Percentiles rank a stretch among this genome's conserved stretches.
Evolutionary conservation across 2,113 vertebrate genomes (phyloP).

Genomic region (Dasyprocta punctata): DNA sequence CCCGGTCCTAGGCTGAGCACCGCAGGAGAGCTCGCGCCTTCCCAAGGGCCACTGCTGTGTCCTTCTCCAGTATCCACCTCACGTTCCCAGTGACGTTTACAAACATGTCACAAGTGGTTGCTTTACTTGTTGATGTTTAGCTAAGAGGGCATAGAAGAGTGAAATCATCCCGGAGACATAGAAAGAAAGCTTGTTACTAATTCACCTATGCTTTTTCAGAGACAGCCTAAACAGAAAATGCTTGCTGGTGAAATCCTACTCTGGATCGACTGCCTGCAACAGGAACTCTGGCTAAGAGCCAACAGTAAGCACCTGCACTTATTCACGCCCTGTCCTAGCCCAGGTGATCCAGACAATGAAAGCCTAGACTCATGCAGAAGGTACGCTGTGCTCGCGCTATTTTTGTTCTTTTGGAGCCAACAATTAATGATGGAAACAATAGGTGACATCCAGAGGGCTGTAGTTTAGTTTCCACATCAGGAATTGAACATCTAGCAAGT

Average conservation of each 20-base stretch:
- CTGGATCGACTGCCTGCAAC: background rate
- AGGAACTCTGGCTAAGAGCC: conserved; percentile 3
- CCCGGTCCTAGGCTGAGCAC: background rate
- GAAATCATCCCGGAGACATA: background rate
- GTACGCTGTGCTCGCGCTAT: background rate
- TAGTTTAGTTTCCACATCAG: background rate
- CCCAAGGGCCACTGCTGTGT: background rate
- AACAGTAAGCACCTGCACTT: conserved; percentile 54
- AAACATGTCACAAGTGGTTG: background rate
- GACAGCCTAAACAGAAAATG: background rate
- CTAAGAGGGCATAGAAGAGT: background rate
- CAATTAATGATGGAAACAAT: conserved; percentile 63
- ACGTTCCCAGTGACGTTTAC: background rate
- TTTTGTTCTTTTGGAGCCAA: conserved; percentile 64
- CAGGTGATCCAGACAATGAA: background rate
- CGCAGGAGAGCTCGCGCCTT: background rate
- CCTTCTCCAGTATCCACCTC: background rate
- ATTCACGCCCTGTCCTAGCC: background rate
- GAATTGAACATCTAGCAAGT: conserved; percentile 11
- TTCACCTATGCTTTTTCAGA: background rate
- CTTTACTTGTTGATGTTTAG: background rate
- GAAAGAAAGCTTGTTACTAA: background rate
- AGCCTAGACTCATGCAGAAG: background rate
- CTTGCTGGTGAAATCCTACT: background rate
- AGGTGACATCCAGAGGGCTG: background rate